A percentile compares a stretch with the other conserved stretches of the same genome.
Evolutionary conservation across 2,113 vertebrate species (phyloP).

Genomic region (Oxyruncus cristatus): DNA sequence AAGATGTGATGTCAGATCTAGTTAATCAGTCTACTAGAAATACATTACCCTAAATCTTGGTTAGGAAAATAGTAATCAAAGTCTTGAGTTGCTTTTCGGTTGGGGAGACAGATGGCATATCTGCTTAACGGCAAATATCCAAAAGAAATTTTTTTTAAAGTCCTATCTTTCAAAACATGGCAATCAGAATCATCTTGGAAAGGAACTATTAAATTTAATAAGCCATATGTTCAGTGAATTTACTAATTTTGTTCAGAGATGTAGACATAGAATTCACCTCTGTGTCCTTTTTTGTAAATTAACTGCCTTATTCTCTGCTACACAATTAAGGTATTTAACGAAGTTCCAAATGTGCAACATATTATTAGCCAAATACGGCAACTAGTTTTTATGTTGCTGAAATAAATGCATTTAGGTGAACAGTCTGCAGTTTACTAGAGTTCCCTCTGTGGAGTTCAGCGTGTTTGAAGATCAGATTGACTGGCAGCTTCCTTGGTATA

Average conservation of each 20-base stretch:
- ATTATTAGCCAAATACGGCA: constrained; percentile 52
- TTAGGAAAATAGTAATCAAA: constrained; percentile 80
- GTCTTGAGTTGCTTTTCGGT: constrained; percentile 69
- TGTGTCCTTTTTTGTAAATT: constrained; percentile 55
- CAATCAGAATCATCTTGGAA: constrained; percentile 79
- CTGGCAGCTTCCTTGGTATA: constrained; percentile 69
- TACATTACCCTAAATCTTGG: constrained; percentile 68
- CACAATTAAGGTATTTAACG: constrained; percentile 68
- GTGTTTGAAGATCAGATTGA: constrained; percentile 75
- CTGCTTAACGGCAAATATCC: constrained; percentile 80
- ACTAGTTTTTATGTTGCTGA: constrained; percentile 26
- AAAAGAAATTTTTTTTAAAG: constrained; percentile 59
- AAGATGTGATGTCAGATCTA: constrained; percentile 60
- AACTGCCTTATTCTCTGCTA: constrained; percentile 49
- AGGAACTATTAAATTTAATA: constrained; percentile 79
- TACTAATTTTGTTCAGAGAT: constrained; percentile 68
- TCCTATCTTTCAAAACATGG: constrained; percentile 81
- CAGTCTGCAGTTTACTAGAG: constrained; percentile 61
- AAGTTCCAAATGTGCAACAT: constrained; percentile 48
- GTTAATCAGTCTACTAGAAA: constrained; percentile 69
- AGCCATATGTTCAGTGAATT: constrained; percentile 82
- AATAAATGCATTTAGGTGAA: constrained; percentile 67
- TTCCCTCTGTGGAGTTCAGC: constrained; percentile 55
- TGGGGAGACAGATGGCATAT: constrained; percentile 78
- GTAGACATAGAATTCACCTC: constrained; percentile 64